Evolutionary conservation across 2,113 vertebrate species (phyloP).

Genomic region (Zosterops pallidus): DNA sequence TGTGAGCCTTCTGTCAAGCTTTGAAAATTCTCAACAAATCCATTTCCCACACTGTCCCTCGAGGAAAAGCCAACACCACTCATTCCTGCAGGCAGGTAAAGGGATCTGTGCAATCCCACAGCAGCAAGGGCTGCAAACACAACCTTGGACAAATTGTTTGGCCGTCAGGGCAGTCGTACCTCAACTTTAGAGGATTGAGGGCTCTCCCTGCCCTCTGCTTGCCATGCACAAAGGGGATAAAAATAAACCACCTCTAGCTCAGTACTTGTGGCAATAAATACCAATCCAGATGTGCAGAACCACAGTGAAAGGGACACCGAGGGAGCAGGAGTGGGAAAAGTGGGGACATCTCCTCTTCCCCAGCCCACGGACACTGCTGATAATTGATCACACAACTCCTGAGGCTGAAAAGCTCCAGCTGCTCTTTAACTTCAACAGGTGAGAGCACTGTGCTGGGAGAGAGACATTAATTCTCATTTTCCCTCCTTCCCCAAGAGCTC

Average conservation of each 20-base stretch:
- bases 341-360: neutral
- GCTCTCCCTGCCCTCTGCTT: neutral
- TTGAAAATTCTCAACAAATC: too few species aligned
- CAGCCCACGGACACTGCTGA: rapidly evolving
- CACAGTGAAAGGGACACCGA: neutral
- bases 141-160: rapidly evolving
- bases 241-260: neutral
- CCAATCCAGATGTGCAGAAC: neutral
- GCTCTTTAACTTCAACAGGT: neutral
- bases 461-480: neutral
- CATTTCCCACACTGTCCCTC: neutral
- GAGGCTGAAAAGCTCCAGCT: neutral
- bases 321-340: neutral
- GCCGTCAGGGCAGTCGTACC: neutral
- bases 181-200: neutral
- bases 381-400: rapidly evolving
- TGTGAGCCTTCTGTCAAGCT: too few species aligned
- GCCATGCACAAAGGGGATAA: neutral
- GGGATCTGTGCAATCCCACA: neutral
- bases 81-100: too few species aligned
- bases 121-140: neutral
- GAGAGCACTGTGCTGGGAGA: neutral
- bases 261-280: neutral
- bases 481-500: neutral
- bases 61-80: neutral